Percentiles rank a stretch among this genome's conserved stretches.
These are phyloP conservation scores for Bombus superbus DNA, from an alignment of 1,140 invertebrate genomes.

Conservation along the genomic window DNA sequence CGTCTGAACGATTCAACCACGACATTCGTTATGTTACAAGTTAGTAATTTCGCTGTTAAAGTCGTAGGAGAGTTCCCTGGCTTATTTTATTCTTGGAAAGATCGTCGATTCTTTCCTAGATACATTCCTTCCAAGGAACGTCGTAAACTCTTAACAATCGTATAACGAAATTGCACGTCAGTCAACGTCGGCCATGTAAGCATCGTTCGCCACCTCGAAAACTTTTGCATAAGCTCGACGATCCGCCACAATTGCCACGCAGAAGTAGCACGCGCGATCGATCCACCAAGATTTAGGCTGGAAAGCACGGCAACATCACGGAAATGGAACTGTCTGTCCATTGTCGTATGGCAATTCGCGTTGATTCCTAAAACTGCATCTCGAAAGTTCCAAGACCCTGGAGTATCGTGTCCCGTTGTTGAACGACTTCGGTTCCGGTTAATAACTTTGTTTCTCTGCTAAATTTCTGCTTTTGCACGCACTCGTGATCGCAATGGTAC, in stretches of 20 bases:
- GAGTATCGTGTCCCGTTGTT: background rate
- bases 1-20: too few species aligned
- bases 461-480: background rate
- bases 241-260: slow-evolving; percentile 11
- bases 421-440: background rate
- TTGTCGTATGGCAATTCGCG: background rate
- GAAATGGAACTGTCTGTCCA: background rate
- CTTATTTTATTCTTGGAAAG: background rate
- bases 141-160: slow-evolving; percentile 65
- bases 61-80: background rate
- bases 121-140: slow-evolving; percentile 23
- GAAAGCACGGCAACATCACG: background rate
- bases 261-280: background rate
- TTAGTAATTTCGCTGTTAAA: too few species aligned
- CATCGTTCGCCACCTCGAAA: slow-evolving; percentile 40
- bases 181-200: slow-evolving; percentile 6
- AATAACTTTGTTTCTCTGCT: background rate
- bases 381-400: background rate
- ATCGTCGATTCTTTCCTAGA: slow-evolving; percentile 42
- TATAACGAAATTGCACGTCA: slow-evolving; percentile 52
- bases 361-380: slow-evolving; percentile 13
- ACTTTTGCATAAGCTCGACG: slow-evolving; percentile 21
- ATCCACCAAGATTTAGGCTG: background rate
- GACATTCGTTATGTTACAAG: too few species aligned
- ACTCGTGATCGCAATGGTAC: too few species aligned